Base-by-base conservation (phyloP, 37 sponge, comb jelly and placozoan genomes). In the Tethya wilhelma region DNA sequence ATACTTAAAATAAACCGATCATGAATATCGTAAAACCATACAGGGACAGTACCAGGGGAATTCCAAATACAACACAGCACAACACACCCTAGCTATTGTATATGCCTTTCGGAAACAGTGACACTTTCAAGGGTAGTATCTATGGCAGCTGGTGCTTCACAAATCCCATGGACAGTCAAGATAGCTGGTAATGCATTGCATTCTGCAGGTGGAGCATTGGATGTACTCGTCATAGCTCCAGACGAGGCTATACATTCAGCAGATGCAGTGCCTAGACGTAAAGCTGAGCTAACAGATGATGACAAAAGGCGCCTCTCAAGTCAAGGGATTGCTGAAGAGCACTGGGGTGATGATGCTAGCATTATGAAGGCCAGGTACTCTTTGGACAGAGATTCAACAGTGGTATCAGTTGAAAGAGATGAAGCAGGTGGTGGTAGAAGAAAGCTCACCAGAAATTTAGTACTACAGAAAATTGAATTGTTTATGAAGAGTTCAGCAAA, bases 221-320 rank as follows among this genome's bases (percentile, higher is more conserved):
- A 58, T 58, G 59, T 58, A 28, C 59, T 58, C 26, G 26, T 58
- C 26, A 26, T 58, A 28, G 59, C 59, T 58, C 26, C 59, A 7
- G 9, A 28, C 59, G 59, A 26, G 23, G 59, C 23, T 28, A 26
- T 58, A 28, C 23, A 58, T 7, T 3, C 26, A 28, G 59, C 23
- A 3, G 59, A 58, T 7, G 69, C 41, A 23, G 69, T 69, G 23
- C 69, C 69, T 2, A 7, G 37, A 39, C 41, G 2, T 38, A 5
- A 14, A 33, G 44, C 41, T 69, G 69, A 69, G 31, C 44, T 69
- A 8, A 36, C 69, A 40, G 69, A 38, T 38, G 69, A 69, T 2
- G 25, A 69, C 43, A 31, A 44, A 36, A 7, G 37, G 23, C 17
- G 17, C 1, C 69, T 69, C 25, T 23, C 43, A 14, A 40, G 41